Percentiles rank a stretch among this genome's conserved stretches.
Conservation (phyloP, 2,797 vertebrate species). For the Lagocephalus sceleratus region DNA sequence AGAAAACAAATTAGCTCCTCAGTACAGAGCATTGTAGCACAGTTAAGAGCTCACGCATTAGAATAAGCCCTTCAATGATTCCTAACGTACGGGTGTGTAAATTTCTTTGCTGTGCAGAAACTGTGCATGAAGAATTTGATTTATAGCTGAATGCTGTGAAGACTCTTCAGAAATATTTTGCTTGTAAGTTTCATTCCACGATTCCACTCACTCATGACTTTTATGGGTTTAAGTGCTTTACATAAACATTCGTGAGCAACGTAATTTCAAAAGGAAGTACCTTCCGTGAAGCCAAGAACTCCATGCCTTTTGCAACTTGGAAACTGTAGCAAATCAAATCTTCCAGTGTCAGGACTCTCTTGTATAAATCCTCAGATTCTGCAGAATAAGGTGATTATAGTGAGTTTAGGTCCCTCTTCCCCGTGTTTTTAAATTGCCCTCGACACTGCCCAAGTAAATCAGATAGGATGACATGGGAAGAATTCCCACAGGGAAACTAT, state of each 20-base stretch:
- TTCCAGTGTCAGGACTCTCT: conserved; percentile 87
- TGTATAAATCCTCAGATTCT: conserved; percentile 91
- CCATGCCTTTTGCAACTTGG: conserved; percentile 96
- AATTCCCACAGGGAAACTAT: conserved; percentile 9
- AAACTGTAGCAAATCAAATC: conserved; percentile 95
- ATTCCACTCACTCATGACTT: too few relatives aligned
- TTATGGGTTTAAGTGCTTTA: background rate
- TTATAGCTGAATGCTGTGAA: too few relatives aligned
- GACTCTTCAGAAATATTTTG: too few relatives aligned
- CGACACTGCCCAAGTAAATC: conserved; percentile 39
- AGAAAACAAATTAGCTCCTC: too few relatives aligned
- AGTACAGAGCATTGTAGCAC: too few relatives aligned
- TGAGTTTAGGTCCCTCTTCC: conserved; percentile 3
- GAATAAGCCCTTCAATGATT: too few relatives aligned
- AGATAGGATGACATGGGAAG: conserved; percentile 22
- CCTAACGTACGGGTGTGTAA: background rate
- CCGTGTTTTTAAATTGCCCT: conserved; percentile 24
- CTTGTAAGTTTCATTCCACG: too few relatives aligned
- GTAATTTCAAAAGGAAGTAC: conserved; percentile 60
- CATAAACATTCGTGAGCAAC: background rate
- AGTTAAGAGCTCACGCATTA: too few relatives aligned
- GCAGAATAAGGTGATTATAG: conserved; percentile 52
- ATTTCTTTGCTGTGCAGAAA: conserved; percentile 1
- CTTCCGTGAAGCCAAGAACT: conserved; percentile 93
- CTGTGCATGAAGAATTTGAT: background rate